These are phyloP conservation scores for Pocillopora verrucosa DNA, from an alignment of 64 coral and sea anemone species.

Conservation along the genomic window DNA sequence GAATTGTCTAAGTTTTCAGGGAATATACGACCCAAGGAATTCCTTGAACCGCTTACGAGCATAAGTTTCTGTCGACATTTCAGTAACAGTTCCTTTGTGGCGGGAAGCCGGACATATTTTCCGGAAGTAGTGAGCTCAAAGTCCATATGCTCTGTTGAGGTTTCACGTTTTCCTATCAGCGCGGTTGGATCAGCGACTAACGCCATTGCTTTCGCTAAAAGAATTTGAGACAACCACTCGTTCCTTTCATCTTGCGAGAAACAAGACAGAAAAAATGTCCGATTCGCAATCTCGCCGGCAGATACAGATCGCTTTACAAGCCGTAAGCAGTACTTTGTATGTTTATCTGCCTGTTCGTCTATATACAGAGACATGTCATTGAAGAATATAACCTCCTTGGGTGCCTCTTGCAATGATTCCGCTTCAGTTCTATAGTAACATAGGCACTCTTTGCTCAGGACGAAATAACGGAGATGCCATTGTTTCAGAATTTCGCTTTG, in stretches of 20 bases:
- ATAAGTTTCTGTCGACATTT: neutral
- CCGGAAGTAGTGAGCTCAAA: neutral
- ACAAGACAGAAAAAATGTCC: constrained; percentile 61
- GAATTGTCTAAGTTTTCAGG: neutral
- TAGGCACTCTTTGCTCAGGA: constrained; percentile 79
- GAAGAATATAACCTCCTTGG: constrained; percentile 83
- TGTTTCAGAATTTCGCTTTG: constrained; percentile 83
- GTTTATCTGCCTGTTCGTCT: constrained; percentile 41
- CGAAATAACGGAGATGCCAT: constrained; percentile 89
- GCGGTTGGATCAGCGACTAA: constrained; percentile 48
- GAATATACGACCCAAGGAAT: neutral
- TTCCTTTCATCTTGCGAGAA: constrained; percentile 75
- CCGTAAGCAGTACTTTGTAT: constrained; percentile 74
- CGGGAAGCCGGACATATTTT: neutral
- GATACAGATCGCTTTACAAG: constrained; percentile 61
- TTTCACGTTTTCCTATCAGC: constrained; percentile 30
- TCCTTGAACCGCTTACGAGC: neutral
- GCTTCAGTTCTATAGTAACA: constrained; percentile 77
- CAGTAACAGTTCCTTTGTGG: neutral
- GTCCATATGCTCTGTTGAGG: neutral
- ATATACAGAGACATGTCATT: constrained; percentile 91
- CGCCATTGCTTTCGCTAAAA: constrained; percentile 71
- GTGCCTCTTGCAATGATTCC: constrained; percentile 47
- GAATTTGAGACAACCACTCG: constrained; percentile 78
- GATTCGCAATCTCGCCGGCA: constrained; percentile 11